These are phyloP conservation scores for Pampus argenteus DNA, from an alignment of 2,797 vertebrate species.

Conservation along the genomic window DNA sequence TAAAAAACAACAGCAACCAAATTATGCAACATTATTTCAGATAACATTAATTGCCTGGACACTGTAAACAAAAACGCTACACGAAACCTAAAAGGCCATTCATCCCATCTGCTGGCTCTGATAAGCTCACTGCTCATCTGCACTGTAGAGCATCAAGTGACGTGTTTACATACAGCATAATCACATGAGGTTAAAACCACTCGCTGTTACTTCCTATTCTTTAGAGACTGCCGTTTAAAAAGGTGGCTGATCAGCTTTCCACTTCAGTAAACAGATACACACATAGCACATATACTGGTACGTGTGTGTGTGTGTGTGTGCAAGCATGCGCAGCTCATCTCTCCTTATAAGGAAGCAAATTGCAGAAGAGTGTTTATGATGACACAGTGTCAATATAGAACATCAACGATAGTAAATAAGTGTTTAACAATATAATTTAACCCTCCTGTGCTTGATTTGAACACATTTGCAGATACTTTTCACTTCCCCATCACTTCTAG, in stretches of 20 bases:
- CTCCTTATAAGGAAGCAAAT: slow-evolving; percentile 50
- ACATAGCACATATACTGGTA: background rate
- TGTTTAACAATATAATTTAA: background rate
- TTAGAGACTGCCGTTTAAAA: slow-evolving; percentile 26
- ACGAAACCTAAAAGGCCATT: slow-evolving; percentile 9
- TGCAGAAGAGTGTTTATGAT: slow-evolving; percentile 19
- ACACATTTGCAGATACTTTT: background rate
- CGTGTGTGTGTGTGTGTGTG: background rate
- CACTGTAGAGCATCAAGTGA: slow-evolving; percentile 1
- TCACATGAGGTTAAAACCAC: slow-evolving; percentile 28
- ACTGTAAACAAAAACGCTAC: slow-evolving; percentile 3
- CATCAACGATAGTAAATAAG: background rate
- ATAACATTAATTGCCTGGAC: slow-evolving; percentile 1
- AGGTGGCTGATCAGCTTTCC: slow-evolving; percentile 23
- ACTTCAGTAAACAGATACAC: slow-evolving; percentile 4
- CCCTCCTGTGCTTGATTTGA: background rate
- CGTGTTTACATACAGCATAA: slow-evolving; percentile 31
- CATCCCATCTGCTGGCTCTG: slow-evolving; percentile 1
- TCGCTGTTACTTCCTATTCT: slow-evolving; percentile 69
- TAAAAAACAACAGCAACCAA: slow-evolving; percentile 63
- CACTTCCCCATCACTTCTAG: background rate
- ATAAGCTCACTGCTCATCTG: slow-evolving; percentile 28
- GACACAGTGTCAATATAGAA: background rate
- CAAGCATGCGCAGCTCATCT: background rate
- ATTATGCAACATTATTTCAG: slow-evolving; percentile 5